Conservation (phyloP, 2,888 invertebrate genomes). For the Hirtodrosophila confusa region DNA sequence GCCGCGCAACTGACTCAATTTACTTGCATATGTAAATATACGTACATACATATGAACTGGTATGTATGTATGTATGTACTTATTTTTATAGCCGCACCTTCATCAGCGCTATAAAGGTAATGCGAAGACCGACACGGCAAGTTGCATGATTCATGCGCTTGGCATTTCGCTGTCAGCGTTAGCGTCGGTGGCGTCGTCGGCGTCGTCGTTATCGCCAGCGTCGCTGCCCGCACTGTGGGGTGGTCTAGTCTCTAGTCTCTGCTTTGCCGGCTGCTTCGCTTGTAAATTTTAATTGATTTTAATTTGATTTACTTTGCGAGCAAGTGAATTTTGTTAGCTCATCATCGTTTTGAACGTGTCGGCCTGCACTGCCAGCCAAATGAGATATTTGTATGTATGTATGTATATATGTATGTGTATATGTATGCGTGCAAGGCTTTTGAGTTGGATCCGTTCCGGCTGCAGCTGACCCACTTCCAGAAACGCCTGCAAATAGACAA, state of each 20-base stretch:
- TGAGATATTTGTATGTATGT: not conserved
- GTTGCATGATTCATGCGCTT: slow-evolving; percentile 67
- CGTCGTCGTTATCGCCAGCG: slow-evolving; percentile 1
- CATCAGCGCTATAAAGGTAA: slow-evolving; percentile 34
- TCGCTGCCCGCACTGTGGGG: slow-evolving; percentile 30
- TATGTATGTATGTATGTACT: not conserved
- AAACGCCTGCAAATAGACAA: slow-evolving; percentile 34
- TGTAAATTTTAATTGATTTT: slow-evolving; percentile 78
- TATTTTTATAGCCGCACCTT: slow-evolving; percentile 61
- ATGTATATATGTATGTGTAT: too few relatives aligned
- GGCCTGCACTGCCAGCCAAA: slow-evolving; percentile 10
- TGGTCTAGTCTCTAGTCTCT: slow-evolving; percentile 36
- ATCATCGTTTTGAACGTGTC: slow-evolving; percentile 16
- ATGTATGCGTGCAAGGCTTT: not conserved
- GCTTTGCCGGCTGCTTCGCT: slow-evolving; percentile 50
- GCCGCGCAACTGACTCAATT: slow-evolving; percentile 31
- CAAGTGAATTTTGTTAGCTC: slow-evolving; percentile 59
- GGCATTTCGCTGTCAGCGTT: slow-evolving; percentile 54
- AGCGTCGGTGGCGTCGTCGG: slow-evolving; percentile 12
- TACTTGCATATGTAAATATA: slow-evolving; percentile 18
- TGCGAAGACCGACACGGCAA: slow-evolving; percentile 34
- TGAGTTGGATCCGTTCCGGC: slow-evolving; percentile 13
- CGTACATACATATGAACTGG: not conserved
- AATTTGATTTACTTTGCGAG: slow-evolving; percentile 66
- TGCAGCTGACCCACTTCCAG: slow-evolving; percentile 37